Evolutionary conservation across 1,140 invertebrate genomes (phyloP), one percentile per base, ranked within the genome.

Genomic region (Zaprionus taronus): DNA sequence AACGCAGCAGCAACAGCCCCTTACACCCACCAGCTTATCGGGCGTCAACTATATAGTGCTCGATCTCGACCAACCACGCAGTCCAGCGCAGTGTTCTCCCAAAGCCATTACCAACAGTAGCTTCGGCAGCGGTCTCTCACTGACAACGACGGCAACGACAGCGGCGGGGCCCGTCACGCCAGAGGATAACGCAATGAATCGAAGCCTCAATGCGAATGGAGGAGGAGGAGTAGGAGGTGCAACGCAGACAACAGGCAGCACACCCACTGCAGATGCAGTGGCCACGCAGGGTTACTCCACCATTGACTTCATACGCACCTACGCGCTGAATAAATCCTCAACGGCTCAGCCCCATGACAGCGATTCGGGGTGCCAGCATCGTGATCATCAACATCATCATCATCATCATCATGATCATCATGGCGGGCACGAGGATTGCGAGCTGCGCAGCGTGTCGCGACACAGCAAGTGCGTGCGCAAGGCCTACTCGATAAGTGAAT

Each of bases 301-400:
- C 0, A 99, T 99, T 68, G 98, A 99, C 93, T 98, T 99, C 93
- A 96, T 98, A 83, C 97, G 97, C 93, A 99, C 98, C 1, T 96
- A 96, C 31, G 98, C 98, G 15, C 93, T 99, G n/a, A 96, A 96
- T 93, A 96, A 86, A 94, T 94, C 66, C 90, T 94, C 77, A 94
- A 95, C 76, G 3, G 83, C 70, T 9, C 47, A 72, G 26, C 67
- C 68, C 2, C 75, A 73, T 24, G 64, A 91, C 93, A 94, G 2
- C 93, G 93, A 81, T 81, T 56, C 26, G 53, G 28, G 4, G 93
- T 66, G 94, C 94, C 14, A 51, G 20, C 38, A 41, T n/a, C 91
- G 94, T 62, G 93, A 95, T 82, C 94, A 95, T 94, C 95, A 80
- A n/a, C 77, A 80, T 94, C 95, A 80, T 20, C 77, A 80, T 15